Evolutionary conservation across 2,797 vertebrate species (phyloP).

Genomic region (Hydrocynus forskahlii): DNA sequence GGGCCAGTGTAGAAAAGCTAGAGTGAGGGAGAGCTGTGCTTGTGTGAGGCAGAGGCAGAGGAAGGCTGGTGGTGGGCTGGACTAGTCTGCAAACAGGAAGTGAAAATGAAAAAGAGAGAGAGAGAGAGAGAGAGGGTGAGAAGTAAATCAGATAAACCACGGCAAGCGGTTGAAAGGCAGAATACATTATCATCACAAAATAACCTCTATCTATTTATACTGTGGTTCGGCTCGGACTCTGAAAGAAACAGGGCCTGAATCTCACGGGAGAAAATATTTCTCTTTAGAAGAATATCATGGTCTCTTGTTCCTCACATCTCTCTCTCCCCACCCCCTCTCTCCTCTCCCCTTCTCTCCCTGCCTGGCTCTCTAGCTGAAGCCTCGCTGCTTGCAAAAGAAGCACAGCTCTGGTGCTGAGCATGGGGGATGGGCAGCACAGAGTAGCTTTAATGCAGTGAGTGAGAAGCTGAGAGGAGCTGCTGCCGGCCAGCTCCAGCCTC

Average conservation of each 20-base stretch:
- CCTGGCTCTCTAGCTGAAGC: slow-evolving; percentile 64
- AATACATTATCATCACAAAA: slow-evolving; percentile 62
- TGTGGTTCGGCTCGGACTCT: slow-evolving; percentile 53
- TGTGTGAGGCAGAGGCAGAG: slow-evolving; percentile 56
- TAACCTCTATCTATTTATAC: slow-evolving; percentile 55
- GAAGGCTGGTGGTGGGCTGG: slow-evolving; percentile 59
- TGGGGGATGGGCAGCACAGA: slow-evolving; percentile 81
- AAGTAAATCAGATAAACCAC: slow-evolving; percentile 62
- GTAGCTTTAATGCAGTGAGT: slow-evolving; percentile 58
- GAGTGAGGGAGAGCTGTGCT: slow-evolving; percentile 49
- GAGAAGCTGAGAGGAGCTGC: slow-evolving; percentile 68
- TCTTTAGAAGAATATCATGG: slow-evolving; percentile 60
- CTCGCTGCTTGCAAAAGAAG: slow-evolving; percentile 71
- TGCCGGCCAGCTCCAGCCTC: slow-evolving; percentile 64
- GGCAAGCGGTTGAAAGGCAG: slow-evolving; percentile 58
- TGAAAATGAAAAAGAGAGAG: slow-evolving; percentile 57
- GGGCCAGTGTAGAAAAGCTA: slow-evolving; percentile 21
- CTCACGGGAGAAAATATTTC: slow-evolving; percentile 67
- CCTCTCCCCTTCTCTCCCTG: slow-evolving; percentile 63
- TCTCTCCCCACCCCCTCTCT: slow-evolving; percentile 54
- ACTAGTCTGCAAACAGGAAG: slow-evolving; percentile 65
- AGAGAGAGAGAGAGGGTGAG: slow-evolving; percentile 51
- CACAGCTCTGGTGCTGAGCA: slow-evolving; percentile 75
- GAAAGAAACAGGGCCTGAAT: slow-evolving; percentile 55
- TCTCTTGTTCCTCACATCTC: slow-evolving; percentile 55